Conservation (phyloP, 1,140 invertebrate genomes). For the Ganaspis sp. region DNA sequence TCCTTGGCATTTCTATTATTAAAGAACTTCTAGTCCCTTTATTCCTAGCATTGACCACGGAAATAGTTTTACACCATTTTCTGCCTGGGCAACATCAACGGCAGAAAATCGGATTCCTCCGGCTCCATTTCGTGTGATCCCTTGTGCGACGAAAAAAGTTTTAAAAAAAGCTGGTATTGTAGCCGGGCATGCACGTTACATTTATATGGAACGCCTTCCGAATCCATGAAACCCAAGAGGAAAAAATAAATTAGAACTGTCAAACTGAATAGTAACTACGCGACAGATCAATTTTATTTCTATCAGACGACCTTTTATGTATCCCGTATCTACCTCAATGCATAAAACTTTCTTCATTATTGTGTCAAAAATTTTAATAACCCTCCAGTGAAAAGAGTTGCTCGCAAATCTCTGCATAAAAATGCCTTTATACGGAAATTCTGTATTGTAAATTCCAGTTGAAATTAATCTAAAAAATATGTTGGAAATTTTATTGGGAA, state of each 20-base stretch:
- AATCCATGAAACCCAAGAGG: conserved; percentile 19
- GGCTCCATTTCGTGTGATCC: conserved; percentile 54
- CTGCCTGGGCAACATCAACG: conserved; percentile 50
- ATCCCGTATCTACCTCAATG: background rate
- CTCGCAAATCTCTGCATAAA: too few species aligned
- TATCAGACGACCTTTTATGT: conserved; percentile 1
- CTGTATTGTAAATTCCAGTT: too few species aligned
- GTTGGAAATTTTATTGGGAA: too few species aligned
- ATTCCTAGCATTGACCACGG: conserved; percentile 46
- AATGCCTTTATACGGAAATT: too few species aligned
- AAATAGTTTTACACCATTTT: conserved; percentile 61
- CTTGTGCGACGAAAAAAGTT: conserved; percentile 32
- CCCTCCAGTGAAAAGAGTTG: too few species aligned
- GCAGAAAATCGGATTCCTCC: conserved; percentile 59
- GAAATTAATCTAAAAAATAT: too few species aligned
- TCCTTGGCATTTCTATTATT: conserved; percentile 26
- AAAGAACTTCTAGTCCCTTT: conserved; percentile 38
- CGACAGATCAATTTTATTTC: conserved; percentile 21
- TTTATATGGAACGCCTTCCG: background rate
- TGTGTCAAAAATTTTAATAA: background rate
- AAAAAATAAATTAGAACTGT: conserved; percentile 30
- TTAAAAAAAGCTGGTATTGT: conserved; percentile 29
- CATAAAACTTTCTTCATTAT: background rate
- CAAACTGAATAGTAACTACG: conserved; percentile 3
- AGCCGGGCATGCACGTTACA: background rate